phyloP scores from a whole-genome alignment of 2,888 invertebrate species.

The Apamea anceps region DNA sequence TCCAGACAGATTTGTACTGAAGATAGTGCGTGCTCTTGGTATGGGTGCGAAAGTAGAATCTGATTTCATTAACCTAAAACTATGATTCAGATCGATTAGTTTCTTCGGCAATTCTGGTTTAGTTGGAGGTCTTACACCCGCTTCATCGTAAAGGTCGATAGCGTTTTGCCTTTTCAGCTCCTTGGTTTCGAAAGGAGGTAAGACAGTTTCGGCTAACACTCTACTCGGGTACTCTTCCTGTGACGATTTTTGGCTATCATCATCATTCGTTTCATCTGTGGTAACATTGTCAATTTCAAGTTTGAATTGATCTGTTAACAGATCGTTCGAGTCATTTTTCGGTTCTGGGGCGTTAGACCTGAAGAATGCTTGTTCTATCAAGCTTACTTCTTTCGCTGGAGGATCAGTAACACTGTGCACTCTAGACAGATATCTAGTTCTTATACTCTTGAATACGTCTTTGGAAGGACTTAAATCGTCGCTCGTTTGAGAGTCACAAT shows the following conservation, averaged over 20 bases:
- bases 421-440: constrained; percentile 85
- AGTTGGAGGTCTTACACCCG: constrained; percentile 65
- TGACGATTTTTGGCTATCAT: constrained; percentile 69
- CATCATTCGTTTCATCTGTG: constrained; percentile 82
- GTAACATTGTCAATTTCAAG: constrained; percentile 82
- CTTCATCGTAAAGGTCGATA: constrained; percentile 73
- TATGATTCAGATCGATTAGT: constrained; percentile 67
- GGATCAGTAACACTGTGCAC: constrained; percentile 84
- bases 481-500: constrained; percentile 76
- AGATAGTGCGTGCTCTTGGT: constrained; percentile 75
- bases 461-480: constrained; percentile 78
- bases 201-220: constrained; percentile 69
- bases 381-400: constrained; percentile 74
- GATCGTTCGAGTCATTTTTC: constrained; percentile 62
- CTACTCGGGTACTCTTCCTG: constrained; percentile 62
- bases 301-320: constrained; percentile 67
- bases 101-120: constrained; percentile 61
- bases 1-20: constrained; percentile 77
- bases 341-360: constrained; percentile 72
- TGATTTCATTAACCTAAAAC: constrained; percentile 72
- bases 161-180: constrained; percentile 82
- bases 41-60: constrained; percentile 71
- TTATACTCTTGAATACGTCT: constrained; percentile 85
- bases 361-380: constrained; percentile 84
- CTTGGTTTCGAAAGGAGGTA: constrained; percentile 76